Base-by-base conservation (phyloP, 2,113 vertebrate genomes). In the Crotalus horridus region DNA sequence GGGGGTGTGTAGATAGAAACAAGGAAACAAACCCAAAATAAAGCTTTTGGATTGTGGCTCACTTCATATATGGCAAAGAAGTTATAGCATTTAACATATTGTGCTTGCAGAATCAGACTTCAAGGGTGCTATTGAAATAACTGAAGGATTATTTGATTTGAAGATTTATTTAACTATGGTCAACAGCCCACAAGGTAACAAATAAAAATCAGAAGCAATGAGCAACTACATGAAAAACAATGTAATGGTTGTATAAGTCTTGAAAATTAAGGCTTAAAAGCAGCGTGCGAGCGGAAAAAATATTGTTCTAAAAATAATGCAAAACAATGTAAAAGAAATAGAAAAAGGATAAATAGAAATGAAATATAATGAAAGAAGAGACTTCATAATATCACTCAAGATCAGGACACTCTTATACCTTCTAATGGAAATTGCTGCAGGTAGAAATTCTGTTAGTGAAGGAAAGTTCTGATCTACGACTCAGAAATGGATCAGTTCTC, bases 71-170 rank as follows among this genome's bases (percentile, higher is more conserved):
- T 91, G 91, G 89, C 2, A 0, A 26, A 24, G 55, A 56, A 1
- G 88, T 59, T 17, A 0, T 26, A 61, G 1, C 12, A 10, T 24
- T 58, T 81, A 21, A 24, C 43, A 20, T 39, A 17, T n/a, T 17
- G 64, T 53, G 43, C 39, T 56, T 90, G 88, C 59, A 90, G 51
- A 85, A 55, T 48, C 43, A 51, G 17, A n/a, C 43, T 23, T 46
- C 93, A 55, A 21, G 89, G 33, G 93, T 48, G 90, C 81, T 81
- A 89, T 81, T 95, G 29, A 94, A 93, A 92, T 91, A 93, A 93
- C 89, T 95, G 95, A 95, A 81, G 33, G 33, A 43, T 81, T 39
- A 81, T 39, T 81, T 81, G 33, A 81, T 33, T 39, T 21, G 17
- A 39, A 81, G 33, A 20, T 81, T 81, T 81, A 33, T 81, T 81